phyloP scores from a whole-genome alignment of 2,113 vertebrate species.

The Psettodes erumei region DNA sequence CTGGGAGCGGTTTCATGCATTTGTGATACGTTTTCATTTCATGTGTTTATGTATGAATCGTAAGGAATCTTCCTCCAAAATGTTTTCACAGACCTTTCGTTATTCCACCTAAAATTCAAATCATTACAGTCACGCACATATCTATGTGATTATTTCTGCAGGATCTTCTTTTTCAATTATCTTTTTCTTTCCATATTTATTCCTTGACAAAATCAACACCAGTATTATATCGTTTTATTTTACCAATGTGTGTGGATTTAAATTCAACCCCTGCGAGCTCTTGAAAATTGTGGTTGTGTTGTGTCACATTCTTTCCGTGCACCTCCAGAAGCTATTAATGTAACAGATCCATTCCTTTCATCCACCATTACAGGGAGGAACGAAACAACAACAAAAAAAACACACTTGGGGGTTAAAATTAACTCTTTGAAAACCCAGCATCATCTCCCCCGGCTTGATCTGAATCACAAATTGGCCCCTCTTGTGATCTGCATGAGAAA shows the following conservation, averaged over 20 bases:
- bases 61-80: background rate
- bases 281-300: background rate
- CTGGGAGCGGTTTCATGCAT: background rate
- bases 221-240: background rate
- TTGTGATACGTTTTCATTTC: background rate
- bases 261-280: background rate
- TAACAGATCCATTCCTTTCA: conserved; percentile 59
- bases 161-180: background rate
- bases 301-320: conserved; percentile 3
- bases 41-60: background rate
- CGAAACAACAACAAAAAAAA: too few relatives aligned
- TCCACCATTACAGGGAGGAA: conserved; percentile 44
- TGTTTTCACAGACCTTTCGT: background rate
- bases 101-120: background rate
- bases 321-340: background rate
- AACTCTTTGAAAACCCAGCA: conserved; percentile 66
- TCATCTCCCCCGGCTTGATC: conserved; percentile 65
- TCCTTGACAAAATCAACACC: background rate
- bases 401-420: conserved; percentile 64
- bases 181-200: background rate
- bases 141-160: background rate
- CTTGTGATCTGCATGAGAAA: conserved; percentile 76
- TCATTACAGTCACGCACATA: background rate
- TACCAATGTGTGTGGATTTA: background rate
- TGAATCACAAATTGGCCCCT: conserved; percentile 75